A percentile compares a stretch with the other conserved stretches of the same genome.
Conservation (phyloP, 2,888 invertebrate genomes). For the Catocala nupta region DNA sequence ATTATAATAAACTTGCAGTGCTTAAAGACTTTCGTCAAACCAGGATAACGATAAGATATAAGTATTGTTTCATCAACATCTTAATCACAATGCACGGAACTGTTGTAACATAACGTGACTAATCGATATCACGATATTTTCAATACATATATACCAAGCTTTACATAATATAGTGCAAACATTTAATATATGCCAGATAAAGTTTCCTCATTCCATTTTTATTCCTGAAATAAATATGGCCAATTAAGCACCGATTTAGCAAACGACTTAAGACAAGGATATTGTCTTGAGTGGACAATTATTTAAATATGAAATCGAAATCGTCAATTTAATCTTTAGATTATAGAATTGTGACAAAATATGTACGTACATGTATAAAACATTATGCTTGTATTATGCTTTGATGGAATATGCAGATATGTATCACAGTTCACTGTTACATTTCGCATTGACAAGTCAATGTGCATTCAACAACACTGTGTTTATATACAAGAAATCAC, state of each 20-base stretch:
- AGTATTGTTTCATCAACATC: constrained; percentile 1
- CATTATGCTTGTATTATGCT: no score
- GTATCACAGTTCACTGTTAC: no score
- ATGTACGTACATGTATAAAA: no score
- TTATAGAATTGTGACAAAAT: no score
- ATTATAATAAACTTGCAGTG: no score
- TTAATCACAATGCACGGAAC: constrained; percentile 30
- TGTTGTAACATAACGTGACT: constrained; percentile 37
- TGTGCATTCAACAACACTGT: no score
- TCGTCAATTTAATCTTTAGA: no score
- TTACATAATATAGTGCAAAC: constrained; percentile 21
- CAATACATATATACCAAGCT: constrained; percentile 11
- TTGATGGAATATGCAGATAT: no score
- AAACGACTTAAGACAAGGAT: no score
- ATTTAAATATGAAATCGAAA: no score
- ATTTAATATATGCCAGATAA: constrained; percentile 10
- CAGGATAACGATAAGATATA: neutral
- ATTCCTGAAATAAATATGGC: neutral
- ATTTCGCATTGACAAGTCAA: no score
- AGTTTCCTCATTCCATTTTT: constrained; percentile 32
- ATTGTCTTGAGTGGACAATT: no score
- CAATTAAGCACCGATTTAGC: neutral
- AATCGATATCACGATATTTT: constrained; percentile 38
- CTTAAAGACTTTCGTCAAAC: neutral
- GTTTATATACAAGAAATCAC: neutral